Conservation (phyloP, 1,140 invertebrate species). For the Euborellia annulipes region DNA sequence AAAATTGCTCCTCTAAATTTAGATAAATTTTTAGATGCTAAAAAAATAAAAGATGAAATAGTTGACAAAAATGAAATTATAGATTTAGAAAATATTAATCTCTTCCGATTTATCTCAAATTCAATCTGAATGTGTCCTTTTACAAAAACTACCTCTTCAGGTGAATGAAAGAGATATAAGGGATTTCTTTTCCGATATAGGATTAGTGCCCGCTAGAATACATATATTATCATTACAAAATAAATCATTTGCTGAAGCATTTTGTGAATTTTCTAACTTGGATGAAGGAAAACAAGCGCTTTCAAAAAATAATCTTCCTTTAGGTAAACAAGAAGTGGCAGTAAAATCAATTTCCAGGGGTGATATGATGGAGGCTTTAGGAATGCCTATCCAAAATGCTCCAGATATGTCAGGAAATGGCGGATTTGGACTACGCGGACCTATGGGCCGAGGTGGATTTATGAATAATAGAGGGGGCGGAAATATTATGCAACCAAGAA, state of each 20-base stretch:
- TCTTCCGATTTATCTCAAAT: slow-evolving; percentile 7
- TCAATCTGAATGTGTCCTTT: slow-evolving; percentile 44
- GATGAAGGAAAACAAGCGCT: slow-evolving; percentile 53
- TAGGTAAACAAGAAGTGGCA: slow-evolving; percentile 45
- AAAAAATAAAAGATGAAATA: slow-evolving; percentile 17
- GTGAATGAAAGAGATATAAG: slow-evolving; percentile 59
- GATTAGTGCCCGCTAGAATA: slow-evolving; percentile 55
- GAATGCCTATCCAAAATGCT: slow-evolving; percentile 14
- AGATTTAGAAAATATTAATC: slow-evolving; percentile 18
- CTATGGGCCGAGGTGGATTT: no score
- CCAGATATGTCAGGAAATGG: not conserved
- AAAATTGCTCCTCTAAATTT: slow-evolving; percentile 33
- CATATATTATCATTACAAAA: slow-evolving; percentile 52
- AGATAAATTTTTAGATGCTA: slow-evolving; percentile 33
- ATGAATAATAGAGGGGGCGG: no score
- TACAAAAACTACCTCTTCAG: slow-evolving; percentile 57
- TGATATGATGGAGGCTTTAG: slow-evolving; percentile 35
- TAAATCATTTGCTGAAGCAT: slow-evolving; percentile 62
- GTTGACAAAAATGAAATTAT: slow-evolving; percentile 8
- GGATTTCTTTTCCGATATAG: slow-evolving; percentile 62
- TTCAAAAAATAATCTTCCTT: slow-evolving; percentile 46
- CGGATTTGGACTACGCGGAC: not conserved
- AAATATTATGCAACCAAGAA: no score
- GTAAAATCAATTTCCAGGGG: slow-evolving; percentile 46
- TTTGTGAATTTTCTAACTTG: slow-evolving; percentile 59